Conservation (phyloP, 2,113 vertebrate species). For the Rhinolophus sinicus region DNA sequence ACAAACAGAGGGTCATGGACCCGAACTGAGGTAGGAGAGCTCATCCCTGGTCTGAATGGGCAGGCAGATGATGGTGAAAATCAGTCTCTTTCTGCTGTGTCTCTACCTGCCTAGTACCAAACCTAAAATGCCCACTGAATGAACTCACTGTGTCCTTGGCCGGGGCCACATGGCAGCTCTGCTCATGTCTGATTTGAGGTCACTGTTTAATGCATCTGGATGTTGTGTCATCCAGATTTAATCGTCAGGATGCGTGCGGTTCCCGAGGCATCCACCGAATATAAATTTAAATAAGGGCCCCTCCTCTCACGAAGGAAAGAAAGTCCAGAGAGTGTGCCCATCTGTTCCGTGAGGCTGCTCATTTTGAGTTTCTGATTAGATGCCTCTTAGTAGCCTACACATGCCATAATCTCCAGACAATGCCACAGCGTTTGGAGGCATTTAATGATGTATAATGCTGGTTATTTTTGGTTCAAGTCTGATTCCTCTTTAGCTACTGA, state of each 20-base stretch:
- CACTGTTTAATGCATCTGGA: conserved; percentile 55
- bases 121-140: not conserved
- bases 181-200: conserved; percentile 44
- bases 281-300: conserved; percentile 76
- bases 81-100: not conserved
- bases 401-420: conserved; percentile 26
- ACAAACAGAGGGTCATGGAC: too few species aligned
- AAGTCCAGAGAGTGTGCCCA: conserved; percentile 64
- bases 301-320: conserved; percentile 51
- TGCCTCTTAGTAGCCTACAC: conserved; percentile 13
- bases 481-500: conserved; percentile 28
- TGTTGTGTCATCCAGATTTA: conserved; percentile 67
- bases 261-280: conserved; percentile 60
- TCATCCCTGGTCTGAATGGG: not conserved
- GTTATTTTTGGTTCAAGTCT: conserved; percentile 40
- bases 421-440: not conserved
- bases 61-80: not conserved
- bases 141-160: conserved; percentile 48
- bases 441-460: conserved; percentile 46
- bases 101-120: not conserved
- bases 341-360: conserved; percentile 67
- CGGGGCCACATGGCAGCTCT: conserved; percentile 4
- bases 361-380: conserved; percentile 63
- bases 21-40: not conserved
- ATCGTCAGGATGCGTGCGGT: conserved; percentile 67